Percentiles rank a stretch among this genome's conserved stretches.
Conservation (phyloP, 35 echinoderm and acorn worm species). For the Apostichopus japonicus region DNA sequence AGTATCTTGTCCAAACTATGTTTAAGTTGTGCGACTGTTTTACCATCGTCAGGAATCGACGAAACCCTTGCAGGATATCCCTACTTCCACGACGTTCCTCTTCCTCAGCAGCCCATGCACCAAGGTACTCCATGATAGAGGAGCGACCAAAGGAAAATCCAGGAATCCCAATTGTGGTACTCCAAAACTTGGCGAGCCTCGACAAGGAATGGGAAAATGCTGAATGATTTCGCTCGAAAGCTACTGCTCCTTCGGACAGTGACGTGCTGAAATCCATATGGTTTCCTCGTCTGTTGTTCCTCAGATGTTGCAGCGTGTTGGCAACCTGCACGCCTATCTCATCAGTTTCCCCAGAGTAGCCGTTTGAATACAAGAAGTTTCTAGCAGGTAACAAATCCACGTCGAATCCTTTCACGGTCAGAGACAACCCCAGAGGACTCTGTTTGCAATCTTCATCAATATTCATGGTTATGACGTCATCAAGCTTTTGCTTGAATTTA, state of each 20-base stretch:
- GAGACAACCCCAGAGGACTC: not conserved
- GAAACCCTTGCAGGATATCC: not conserved
- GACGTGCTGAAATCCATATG: not conserved
- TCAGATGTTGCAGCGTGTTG: not conserved
- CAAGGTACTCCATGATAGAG: slow-evolving; percentile 45
- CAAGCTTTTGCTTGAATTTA: not conserved
- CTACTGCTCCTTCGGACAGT: not conserved
- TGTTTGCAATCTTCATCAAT: slow-evolving; percentile 1
- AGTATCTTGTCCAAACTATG: not conserved
- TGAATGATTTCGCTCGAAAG: not conserved
- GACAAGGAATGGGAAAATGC: not conserved
- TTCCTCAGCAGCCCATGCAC: slow-evolving; percentile 24
- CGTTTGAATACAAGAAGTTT: not conserved
- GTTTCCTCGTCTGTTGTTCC: not conserved
- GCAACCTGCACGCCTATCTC: too few species aligned
- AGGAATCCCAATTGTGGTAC: not conserved
- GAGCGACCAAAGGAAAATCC: slow-evolving; percentile 23
- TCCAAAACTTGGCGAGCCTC: slow-evolving; percentile 22
- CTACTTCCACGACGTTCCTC: not conserved
- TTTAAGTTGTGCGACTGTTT: not conserved
- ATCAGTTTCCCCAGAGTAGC: too few species aligned
- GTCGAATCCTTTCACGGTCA: not conserved
- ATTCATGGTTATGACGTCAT: slow-evolving; percentile 11
- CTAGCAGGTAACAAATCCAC: not conserved
- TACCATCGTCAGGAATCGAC: not conserved